phyloP scores from a whole-genome alignment of 1,140 invertebrate species.

The Papilio helenus region DNA sequence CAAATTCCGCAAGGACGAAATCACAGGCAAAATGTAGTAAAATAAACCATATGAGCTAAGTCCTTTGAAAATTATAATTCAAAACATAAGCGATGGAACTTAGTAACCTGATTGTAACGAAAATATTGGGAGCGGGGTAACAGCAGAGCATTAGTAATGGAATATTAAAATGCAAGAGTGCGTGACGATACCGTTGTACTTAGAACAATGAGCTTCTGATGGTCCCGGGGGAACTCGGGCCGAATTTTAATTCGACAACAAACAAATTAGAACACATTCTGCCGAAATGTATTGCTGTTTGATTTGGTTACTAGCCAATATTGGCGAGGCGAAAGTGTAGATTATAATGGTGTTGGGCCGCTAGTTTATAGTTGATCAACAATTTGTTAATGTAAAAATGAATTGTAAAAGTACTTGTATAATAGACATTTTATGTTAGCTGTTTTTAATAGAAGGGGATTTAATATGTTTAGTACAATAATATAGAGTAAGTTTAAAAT shows the following conservation, averaged over 20 bases:
- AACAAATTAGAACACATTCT: conserved; percentile 60
- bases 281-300: conserved; percentile 10
- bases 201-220: conserved; percentile 54
- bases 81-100: conserved; percentile 17
- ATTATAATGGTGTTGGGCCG: background rate
- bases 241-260: conserved; percentile 70
- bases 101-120: conserved; percentile 41
- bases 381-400: background rate
- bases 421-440: no score
- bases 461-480: no score
- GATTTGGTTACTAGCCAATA: conserved; percentile 6
- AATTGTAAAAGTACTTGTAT: no score
- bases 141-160: conserved; percentile 55
- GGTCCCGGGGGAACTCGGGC: conserved; percentile 60
- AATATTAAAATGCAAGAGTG: conserved; percentile 67
- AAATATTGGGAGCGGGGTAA: conserved; percentile 55
- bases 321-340: background rate
- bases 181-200: conserved; percentile 53
- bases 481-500: no score
- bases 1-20: no score
- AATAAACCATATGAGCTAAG: no score
- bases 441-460: no score
- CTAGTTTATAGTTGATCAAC: background rate
- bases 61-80: background rate
- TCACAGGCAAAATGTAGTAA: no score